Evolutionary conservation across 2,113 vertebrate genomes (phyloP).

Genomic region (Cebidichthys violaceus): DNA sequence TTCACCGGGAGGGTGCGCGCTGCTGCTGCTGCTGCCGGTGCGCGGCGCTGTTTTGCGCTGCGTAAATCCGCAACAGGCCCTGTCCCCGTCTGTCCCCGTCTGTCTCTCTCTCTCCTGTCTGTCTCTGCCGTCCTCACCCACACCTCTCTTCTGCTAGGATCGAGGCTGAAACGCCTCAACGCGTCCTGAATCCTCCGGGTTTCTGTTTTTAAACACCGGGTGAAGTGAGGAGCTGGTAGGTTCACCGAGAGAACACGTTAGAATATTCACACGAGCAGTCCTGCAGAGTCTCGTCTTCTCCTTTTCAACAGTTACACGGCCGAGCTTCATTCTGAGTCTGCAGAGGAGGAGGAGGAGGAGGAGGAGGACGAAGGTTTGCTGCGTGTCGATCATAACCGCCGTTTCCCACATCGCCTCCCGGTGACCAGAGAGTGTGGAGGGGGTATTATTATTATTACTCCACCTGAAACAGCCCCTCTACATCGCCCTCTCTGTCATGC

Average conservation of each 20-base stretch:
- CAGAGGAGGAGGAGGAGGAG: neutral
- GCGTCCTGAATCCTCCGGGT: neutral
- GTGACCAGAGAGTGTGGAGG: neutral
- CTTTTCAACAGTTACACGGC: neutral
- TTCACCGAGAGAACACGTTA: neutral
- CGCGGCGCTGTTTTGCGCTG: conserved; percentile 67
- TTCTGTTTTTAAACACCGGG: neutral
- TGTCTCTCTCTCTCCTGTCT: conserved; percentile 6
- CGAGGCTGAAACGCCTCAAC: neutral
- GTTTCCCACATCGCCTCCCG: conserved; percentile 36
- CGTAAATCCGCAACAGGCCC: conserved; percentile 53
- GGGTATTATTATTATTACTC: conserved; percentile 1
- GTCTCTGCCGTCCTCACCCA: neutral
- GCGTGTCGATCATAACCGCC: conserved; percentile 31
- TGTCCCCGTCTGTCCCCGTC: conserved; percentile 40
- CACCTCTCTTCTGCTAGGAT: neutral
- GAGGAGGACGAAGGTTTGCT: neutral
- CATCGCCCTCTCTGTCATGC: neutral
- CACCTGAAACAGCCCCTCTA: conserved; percentile 31
- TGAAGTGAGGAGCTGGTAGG: neutral
- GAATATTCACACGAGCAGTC: neutral
- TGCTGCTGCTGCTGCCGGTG: conserved; percentile 2
- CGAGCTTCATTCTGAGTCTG: neutral
- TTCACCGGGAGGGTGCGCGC: neutral
- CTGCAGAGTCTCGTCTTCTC: neutral